Evolutionary conservation across 2,888 invertebrate species (phyloP).

Genomic region (Dusona sp.): DNA sequence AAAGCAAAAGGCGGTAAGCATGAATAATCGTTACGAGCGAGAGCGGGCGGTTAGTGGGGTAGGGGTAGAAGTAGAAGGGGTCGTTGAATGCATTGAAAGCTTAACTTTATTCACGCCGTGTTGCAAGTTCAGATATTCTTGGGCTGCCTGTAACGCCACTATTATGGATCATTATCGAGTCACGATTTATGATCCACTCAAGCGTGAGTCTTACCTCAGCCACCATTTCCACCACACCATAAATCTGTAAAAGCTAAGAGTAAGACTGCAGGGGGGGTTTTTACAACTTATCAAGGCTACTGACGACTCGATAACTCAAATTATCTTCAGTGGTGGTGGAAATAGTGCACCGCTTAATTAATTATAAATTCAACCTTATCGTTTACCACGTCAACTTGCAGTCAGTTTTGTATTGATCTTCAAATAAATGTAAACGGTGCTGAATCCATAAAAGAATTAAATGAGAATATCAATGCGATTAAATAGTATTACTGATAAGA

Average conservation of each 20-base stretch:
- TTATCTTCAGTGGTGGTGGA: not conserved
- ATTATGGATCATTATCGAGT: slow-evolving; percentile 79
- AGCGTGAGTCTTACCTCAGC: slow-evolving; percentile 51
- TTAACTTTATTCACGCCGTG: slow-evolving; percentile 68
- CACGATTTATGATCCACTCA: slow-evolving; percentile 76
- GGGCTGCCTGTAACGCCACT: slow-evolving; percentile 61
- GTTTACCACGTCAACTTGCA: not conserved
- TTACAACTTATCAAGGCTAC: slow-evolving; percentile 15
- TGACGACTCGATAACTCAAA: slow-evolving; percentile 9
- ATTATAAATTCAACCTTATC: slow-evolving; percentile 6
- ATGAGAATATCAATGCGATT: not conserved
- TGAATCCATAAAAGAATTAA: too few species aligned
- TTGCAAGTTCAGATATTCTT: slow-evolving; percentile 53
- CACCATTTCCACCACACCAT: not conserved
- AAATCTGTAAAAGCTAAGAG: slow-evolving; percentile 3
- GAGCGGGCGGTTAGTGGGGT: not conserved
- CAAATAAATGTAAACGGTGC: not conserved
- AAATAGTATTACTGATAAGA: not conserved
- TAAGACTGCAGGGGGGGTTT: not conserved
- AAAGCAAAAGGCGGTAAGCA: slow-evolving; percentile 75
- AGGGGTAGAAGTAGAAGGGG: not conserved
- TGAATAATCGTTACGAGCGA: slow-evolving; percentile 75
- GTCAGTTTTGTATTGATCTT: not conserved
- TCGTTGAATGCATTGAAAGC: slow-evolving; percentile 50
- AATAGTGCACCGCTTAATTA: not conserved